Percentiles rank a stretch among this genome's conserved stretches.
Conservation (phyloP, 2,888 invertebrate genomes). For the Sisyra terminalis region DNA sequence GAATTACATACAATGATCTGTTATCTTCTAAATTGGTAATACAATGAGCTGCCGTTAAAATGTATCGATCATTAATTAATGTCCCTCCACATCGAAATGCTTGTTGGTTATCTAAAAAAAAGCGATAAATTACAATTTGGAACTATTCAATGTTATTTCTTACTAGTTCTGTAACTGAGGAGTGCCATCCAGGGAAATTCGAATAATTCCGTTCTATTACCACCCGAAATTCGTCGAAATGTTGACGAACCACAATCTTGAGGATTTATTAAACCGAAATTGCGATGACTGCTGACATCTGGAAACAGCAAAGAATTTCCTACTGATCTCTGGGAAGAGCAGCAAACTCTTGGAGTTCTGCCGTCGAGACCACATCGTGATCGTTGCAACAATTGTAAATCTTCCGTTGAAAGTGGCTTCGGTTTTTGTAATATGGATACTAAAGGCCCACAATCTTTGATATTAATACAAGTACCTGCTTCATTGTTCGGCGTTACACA, state of each 20-base stretch:
- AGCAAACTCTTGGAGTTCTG: conserved; percentile 26
- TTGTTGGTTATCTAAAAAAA: conserved; percentile 17
- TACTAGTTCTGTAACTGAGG: conserved; percentile 34
- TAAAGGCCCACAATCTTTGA: conserved; percentile 3
- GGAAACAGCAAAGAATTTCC: conserved; percentile 15
- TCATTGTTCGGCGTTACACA: conserved; percentile 10
- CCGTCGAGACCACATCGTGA: conserved; percentile 30
- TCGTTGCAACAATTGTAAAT: conserved; percentile 19
- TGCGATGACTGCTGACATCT: conserved; percentile 25
- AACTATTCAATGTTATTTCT: conserved; percentile 3
- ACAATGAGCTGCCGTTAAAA: conserved; percentile 43
- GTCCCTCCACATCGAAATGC: conserved; percentile 30
- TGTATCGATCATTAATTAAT: conserved; percentile 33
- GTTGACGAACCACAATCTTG: conserved; percentile 37
- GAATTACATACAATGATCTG: conserved; percentile 1
- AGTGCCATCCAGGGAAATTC: conserved; percentile 67
- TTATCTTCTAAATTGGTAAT: conserved; percentile 20
- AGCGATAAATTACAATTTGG: not conserved
- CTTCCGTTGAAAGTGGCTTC: not conserved
- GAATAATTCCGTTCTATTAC: conserved; percentile 38
- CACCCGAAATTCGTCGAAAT: conserved; percentile 39
- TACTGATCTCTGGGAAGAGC: conserved; percentile 12
- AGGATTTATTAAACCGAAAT: conserved; percentile 23
- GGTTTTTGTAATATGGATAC: not conserved
- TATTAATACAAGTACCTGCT: conserved; percentile 8